Conservation (phyloP, 2,113 vertebrate genomes). For the Beaufortia kweichowensis region DNA sequence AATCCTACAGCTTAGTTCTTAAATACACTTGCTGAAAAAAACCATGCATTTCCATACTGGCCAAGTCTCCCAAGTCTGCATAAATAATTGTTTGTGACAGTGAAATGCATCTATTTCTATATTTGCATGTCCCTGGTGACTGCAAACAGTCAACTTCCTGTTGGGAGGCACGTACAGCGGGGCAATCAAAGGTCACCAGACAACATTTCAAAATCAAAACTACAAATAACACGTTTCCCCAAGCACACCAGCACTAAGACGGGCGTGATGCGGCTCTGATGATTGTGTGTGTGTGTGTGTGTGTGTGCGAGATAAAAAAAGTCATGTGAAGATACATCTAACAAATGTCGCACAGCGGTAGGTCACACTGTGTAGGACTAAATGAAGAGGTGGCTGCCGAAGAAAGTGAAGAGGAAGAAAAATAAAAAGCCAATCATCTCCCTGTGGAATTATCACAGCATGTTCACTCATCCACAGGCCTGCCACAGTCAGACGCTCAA, state of each 20-base stretch:
- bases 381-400: not conserved
- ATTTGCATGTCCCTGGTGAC: constrained; percentile 47
- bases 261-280: not conserved
- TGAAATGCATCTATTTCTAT: constrained; percentile 27
- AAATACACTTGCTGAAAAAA: too few relatives aligned
- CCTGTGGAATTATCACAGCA: constrained; percentile 47
- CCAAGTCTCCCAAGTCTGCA: too few relatives aligned
- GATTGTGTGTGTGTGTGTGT: constrained; percentile 2
- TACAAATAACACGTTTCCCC: constrained; percentile 42
- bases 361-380: constrained; percentile 12
- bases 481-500: not conserved
- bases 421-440: constrained; percentile 27
- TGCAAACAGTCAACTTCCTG: constrained; percentile 32
- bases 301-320: constrained; percentile 14
- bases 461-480: constrained; percentile 4
- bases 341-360: constrained; percentile 27
- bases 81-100: constrained; percentile 17
- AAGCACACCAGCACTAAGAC: constrained; percentile 20
- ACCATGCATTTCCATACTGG: too few relatives aligned
- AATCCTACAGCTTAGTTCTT: too few relatives aligned
- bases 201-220: constrained; percentile 47
- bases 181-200: constrained; percentile 46
- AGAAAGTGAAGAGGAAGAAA: constrained; percentile 1
- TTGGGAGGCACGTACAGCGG: constrained; percentile 22
- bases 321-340: constrained; percentile 14